phyloP scores from a whole-genome alignment of 2,113 vertebrate genomes.

The Oncorhynchus mykiss region DNA sequence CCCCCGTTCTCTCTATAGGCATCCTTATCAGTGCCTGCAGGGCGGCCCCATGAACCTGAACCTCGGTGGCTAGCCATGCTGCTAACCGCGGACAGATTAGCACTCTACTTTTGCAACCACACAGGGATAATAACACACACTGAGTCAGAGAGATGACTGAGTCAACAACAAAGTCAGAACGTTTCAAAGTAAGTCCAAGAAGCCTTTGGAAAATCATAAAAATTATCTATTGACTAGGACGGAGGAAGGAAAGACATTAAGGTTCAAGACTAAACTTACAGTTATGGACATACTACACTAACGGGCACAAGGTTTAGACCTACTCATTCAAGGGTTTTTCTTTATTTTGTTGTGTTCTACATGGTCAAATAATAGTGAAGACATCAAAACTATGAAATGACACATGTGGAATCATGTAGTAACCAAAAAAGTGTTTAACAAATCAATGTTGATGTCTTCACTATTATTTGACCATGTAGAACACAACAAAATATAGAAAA shows the following conservation, averaged over 20 bases:
- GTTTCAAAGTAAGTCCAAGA: slow-evolving; percentile 47
- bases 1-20: slow-evolving; percentile 34
- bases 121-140: slow-evolving; percentile 20
- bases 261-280: not conserved
- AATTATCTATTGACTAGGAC: slow-evolving; percentile 16
- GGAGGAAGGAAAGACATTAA: slow-evolving; percentile 9
- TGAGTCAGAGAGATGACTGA: not conserved
- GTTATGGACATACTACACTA: no score
- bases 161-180: not conserved
- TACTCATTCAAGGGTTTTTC: no score
- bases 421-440: no score
- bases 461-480: no score
- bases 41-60: slow-evolving; percentile 54
- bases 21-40: slow-evolving; percentile 64
- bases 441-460: no score
- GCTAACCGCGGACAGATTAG: slow-evolving; percentile 48
- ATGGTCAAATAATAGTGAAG: no score
- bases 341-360: no score
- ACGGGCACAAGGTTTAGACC: no score
- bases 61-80: slow-evolving; percentile 29
- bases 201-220: not conserved
- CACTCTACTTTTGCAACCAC: not conserved
- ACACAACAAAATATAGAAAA: no score
- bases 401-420: no score
- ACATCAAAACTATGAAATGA: no score